Evolutionary conservation across 2,797 vertebrate species (phyloP).

Genomic region (Nasua narica): DNA sequence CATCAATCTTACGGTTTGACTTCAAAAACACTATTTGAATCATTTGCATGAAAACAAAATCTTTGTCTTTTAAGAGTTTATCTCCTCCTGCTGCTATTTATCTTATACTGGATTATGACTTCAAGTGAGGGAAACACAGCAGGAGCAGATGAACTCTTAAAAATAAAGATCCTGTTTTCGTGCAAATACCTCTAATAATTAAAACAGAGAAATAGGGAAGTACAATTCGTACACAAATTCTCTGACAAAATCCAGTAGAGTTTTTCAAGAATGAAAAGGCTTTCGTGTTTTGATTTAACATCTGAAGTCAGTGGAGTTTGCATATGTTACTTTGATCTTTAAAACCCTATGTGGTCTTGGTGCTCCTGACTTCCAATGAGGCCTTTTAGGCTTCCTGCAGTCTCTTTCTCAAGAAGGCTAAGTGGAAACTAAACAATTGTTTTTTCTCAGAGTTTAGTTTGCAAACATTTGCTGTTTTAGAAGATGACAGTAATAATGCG

Average conservation of each 20-base stretch:
- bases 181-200: conserved; percentile 58
- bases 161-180: conserved; percentile 47
- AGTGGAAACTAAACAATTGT: neutral
- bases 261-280: conserved; percentile 35
- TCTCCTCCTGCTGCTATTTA: conserved; percentile 42
- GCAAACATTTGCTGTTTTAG: neutral
- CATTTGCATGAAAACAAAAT: conserved; percentile 59
- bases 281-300: conserved; percentile 38
- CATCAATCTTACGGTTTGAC: conserved; percentile 46
- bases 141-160: conserved; percentile 51
- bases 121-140: conserved; percentile 46
- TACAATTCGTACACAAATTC: neutral
- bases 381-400: neutral
- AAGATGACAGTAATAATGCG: neutral
- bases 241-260: neutral
- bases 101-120: conserved; percentile 36
- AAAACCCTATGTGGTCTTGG: neutral
- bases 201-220: conserved; percentile 49
- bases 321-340: conserved; percentile 45
- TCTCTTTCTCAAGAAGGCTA: neutral
- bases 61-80: conserved; percentile 60
- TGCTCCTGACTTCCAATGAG: neutral
- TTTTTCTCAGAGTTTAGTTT: neutral
- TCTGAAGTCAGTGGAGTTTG: neutral
- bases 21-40: conserved; percentile 46